Evolutionary conservation across 2,113 vertebrate genomes (phyloP).

Genomic region (Pipra filicauda): DNA sequence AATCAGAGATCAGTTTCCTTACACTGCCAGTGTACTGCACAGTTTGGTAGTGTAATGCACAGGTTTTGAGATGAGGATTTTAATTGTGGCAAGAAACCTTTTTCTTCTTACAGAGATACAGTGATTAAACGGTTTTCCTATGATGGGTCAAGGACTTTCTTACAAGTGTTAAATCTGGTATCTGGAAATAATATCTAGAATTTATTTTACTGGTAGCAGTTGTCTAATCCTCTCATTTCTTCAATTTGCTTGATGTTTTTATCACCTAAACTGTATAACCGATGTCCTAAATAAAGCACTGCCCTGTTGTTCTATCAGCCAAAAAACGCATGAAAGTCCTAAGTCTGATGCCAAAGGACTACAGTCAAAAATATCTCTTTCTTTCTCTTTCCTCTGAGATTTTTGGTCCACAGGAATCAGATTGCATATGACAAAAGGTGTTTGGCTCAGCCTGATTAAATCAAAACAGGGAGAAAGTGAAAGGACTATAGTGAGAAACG

Average conservation of each 20-base stretch:
- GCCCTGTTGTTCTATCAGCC: neutral
- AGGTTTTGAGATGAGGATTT: neutral
- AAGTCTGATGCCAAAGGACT: neutral
- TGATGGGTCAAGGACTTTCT: neutral
- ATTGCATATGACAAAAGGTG: rapidly evolving
- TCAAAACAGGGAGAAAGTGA: neutral
- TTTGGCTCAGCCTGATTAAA: neutral
- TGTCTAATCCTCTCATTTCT: neutral
- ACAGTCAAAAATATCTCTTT: neutral
- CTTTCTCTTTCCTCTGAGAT: neutral
- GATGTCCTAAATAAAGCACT: neutral
- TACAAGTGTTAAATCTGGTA: neutral
- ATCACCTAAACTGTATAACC: neutral
- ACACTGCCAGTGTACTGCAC: neutral
- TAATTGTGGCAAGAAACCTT: neutral
- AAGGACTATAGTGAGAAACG: rapidly evolving
- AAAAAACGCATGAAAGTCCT: neutral
- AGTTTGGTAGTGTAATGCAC: neutral
- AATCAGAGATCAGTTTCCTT: conserved; percentile 30
- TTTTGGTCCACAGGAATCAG: neutral
- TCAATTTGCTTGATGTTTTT: neutral
- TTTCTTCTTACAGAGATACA: neutral
- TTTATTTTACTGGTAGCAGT: neutral
- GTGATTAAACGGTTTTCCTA: neutral
- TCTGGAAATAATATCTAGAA: neutral